These are phyloP conservation scores for Oryzias melastigma DNA, from an alignment of 2,113 vertebrate genomes.

Conservation along the genomic window DNA sequence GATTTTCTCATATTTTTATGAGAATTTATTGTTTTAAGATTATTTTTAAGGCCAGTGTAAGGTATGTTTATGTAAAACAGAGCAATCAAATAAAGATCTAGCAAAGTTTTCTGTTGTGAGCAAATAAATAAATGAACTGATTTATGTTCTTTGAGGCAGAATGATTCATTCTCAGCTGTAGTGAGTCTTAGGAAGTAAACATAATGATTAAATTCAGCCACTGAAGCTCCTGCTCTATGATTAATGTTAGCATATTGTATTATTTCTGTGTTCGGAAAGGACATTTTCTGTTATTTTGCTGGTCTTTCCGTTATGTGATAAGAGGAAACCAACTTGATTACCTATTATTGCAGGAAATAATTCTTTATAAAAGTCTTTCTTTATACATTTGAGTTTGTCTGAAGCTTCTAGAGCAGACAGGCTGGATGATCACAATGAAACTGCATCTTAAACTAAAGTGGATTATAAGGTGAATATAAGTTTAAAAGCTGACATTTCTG, in stretches of 20 bases:
- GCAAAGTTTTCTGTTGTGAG: neutral
- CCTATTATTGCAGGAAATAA: neutral
- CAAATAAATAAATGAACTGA: too few relatives aligned
- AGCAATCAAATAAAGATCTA: neutral
- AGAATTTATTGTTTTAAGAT: too few relatives aligned
- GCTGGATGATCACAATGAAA: neutral
- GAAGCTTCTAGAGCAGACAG: neutral
- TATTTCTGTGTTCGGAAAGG: neutral
- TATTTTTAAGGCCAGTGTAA: too few relatives aligned
- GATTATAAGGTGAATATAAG: neutral
- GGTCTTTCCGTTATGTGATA: neutral
- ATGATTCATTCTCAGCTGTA: neutral
- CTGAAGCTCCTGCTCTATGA: neutral
- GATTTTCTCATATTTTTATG: too few relatives aligned
- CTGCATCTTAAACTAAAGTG: neutral
- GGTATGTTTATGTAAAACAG: neutral
- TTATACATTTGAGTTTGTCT: neutral
- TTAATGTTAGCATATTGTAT: neutral
- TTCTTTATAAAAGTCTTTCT: neutral
- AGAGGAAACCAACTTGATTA: neutral
- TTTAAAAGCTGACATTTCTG: neutral
- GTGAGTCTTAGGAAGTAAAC: neutral
- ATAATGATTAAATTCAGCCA: neutral
- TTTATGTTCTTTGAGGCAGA: neutral
- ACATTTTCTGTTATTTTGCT: neutral